Conservation (phyloP, 1,140 invertebrate genomes). For the Cecropterus lyciades region DNA sequence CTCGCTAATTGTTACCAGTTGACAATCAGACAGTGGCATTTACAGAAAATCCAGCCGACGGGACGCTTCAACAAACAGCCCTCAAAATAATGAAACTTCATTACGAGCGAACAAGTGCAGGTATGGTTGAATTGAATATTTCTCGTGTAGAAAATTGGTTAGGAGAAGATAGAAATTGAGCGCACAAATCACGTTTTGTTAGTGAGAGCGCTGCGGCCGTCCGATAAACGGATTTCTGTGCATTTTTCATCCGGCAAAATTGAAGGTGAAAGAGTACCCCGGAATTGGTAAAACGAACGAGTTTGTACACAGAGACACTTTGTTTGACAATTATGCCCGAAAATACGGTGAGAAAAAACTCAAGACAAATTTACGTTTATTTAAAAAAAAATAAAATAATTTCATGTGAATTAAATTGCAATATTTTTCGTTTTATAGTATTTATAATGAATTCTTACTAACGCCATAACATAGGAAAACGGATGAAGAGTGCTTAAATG, state of each 20-base stretch:
- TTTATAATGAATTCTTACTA: too few relatives aligned
- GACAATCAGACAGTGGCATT: background rate
- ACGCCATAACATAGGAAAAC: too few relatives aligned
- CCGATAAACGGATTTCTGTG: slow-evolving; percentile 41
- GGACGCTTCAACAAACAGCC: slow-evolving; percentile 1
- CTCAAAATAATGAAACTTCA: slow-evolving; percentile 16
- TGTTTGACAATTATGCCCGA: too few relatives aligned
- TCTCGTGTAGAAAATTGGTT: background rate
- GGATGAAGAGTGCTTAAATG: too few relatives aligned
- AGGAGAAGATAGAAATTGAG: background rate
- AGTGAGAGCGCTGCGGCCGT: slow-evolving; percentile 18
- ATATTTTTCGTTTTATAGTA: too few relatives aligned
- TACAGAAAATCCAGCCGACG: slow-evolving; percentile 3
- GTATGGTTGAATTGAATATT: background rate
- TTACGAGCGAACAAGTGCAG: slow-evolving; percentile 17
- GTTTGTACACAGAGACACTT: background rate
- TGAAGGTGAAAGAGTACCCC: slow-evolving; percentile 1
- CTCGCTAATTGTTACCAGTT: background rate
- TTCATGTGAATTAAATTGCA: too few relatives aligned
- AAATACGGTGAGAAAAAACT: too few relatives aligned
- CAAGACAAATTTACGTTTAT: too few relatives aligned
- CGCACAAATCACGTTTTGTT: slow-evolving; percentile 38
- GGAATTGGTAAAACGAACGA: background rate
- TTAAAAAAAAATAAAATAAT: too few relatives aligned
- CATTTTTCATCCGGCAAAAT: slow-evolving; percentile 41